These are phyloP conservation scores for Chiloscyllium punctatum DNA, from an alignment of 2,797 vertebrate species.

Conservation along the genomic window DNA sequence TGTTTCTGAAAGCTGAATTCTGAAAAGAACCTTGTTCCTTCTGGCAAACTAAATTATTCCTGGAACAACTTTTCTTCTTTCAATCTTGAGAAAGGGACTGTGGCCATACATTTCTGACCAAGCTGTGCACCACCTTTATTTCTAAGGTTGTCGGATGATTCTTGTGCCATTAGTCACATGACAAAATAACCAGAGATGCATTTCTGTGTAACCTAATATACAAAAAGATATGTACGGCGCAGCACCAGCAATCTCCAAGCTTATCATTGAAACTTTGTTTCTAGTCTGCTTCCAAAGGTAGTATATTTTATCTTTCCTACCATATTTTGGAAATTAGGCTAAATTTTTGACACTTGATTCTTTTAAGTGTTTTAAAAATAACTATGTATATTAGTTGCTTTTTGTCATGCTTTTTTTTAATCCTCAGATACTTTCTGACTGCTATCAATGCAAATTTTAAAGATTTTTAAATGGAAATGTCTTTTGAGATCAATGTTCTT, in stretches of 20 bases:
- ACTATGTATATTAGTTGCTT: not conserved
- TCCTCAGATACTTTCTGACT: not conserved
- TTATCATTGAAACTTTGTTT: constrained; percentile 51
- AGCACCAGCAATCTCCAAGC: constrained; percentile 41
- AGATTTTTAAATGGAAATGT: not conserved
- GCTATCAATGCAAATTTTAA: not conserved
- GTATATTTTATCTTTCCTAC: constrained; percentile 35
- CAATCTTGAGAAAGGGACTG: constrained; percentile 43
- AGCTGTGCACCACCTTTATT: constrained; percentile 41
- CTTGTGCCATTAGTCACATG: not conserved
- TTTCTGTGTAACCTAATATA: constrained; percentile 26
- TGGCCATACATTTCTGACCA: constrained; percentile 50
- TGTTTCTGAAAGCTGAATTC: constrained; percentile 55
- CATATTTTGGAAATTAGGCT: not conserved
- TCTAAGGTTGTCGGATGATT: not conserved
- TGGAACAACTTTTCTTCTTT: constrained; percentile 42
- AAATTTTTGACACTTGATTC: not conserved
- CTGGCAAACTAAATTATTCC: constrained; percentile 52
- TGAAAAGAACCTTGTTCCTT: constrained; percentile 56
- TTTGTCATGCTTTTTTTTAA: not conserved
- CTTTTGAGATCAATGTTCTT: not conserved
- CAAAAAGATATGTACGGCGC: not conserved
- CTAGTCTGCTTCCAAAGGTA: constrained; percentile 54
- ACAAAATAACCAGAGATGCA: constrained; percentile 1
- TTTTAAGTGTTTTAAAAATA: not conserved